A percentile compares a stretch with the other conserved stretches of the same genome.
phyloP scores from a whole-genome alignment of 2,888 invertebrate genomes.

The Tiliacea citrago region DNA sequence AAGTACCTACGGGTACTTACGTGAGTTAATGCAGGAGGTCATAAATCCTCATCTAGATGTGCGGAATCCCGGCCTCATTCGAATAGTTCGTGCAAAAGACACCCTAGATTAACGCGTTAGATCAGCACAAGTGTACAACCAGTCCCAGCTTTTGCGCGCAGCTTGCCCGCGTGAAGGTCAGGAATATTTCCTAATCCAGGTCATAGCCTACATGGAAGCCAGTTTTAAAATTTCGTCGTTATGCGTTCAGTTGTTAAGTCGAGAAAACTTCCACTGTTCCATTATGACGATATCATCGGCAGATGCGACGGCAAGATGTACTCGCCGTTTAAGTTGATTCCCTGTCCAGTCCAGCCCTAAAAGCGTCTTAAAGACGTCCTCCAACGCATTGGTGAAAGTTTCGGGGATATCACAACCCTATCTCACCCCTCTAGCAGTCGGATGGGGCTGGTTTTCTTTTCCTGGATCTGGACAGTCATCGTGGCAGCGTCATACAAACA shows the following conservation, averaged over 20 bases:
- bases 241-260: neutral
- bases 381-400: too few relatives aligned
- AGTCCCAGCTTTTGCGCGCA: neutral
- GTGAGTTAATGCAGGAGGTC: slow-evolving; percentile 29
- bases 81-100: slow-evolving; percentile 15
- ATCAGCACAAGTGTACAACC: neutral
- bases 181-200: neutral
- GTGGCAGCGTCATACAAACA: too few relatives aligned
- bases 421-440: too few relatives aligned
- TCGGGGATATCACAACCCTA: too few relatives aligned
- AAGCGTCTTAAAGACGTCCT: too few relatives aligned
- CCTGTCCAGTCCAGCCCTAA: too few relatives aligned
- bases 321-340: too few relatives aligned
- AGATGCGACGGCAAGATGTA: too few relatives aligned
- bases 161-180: neutral
- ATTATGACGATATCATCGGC: too few relatives aligned
- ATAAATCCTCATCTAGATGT: slow-evolving; percentile 28
- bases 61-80: slow-evolving; percentile 30
- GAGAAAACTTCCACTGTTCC: too few relatives aligned
- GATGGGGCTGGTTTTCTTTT: too few relatives aligned
- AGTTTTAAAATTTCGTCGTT: neutral
- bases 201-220: neutral
- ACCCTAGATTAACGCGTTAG: slow-evolving; percentile 13
- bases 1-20: neutral
- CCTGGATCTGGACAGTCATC: too few relatives aligned